These are phyloP conservation scores for Sandelia bainsii DNA, from an alignment of 2,797 vertebrate genomes.

Conservation along the genomic window DNA sequence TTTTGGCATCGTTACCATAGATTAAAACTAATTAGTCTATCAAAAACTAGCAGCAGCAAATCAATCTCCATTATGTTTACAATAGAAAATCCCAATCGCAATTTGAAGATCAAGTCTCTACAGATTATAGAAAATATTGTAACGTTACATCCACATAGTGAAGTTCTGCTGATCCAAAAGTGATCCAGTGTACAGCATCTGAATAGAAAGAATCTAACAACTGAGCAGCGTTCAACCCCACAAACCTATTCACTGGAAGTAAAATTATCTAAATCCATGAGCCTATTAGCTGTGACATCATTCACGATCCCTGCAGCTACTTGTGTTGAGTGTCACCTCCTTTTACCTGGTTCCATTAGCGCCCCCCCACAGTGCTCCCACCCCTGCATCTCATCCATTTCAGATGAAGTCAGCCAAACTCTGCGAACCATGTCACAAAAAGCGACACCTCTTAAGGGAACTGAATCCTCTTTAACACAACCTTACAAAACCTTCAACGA, in stretches of 20 bases:
- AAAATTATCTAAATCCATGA: background rate
- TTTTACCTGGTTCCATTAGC: background rate
- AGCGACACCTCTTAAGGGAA: background rate
- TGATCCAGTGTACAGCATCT: constrained; percentile 1
- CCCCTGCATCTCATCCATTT: too few relatives aligned
- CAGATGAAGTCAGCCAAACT: too few relatives aligned
- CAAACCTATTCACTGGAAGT: too few relatives aligned
- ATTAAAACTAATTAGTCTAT: background rate
- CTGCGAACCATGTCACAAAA: too few relatives aligned
- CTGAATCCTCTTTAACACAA: background rate
- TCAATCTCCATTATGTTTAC: background rate
- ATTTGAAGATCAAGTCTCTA: background rate
- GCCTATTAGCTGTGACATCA: constrained; percentile 12
- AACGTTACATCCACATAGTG: background rate
- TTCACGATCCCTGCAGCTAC: background rate
- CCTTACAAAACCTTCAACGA: background rate
- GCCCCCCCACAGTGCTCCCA: background rate
- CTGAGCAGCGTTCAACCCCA: background rate
- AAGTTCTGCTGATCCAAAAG: background rate
- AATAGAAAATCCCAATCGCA: background rate
- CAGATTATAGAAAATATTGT: background rate
- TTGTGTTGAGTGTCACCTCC: background rate
- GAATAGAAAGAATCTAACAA: constrained; percentile 29
- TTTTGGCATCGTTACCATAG: background rate
- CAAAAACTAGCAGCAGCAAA: background rate